Base-by-base conservation (phyloP, 2,888 invertebrate species). In the Gnatocerus cornutus region DNA sequence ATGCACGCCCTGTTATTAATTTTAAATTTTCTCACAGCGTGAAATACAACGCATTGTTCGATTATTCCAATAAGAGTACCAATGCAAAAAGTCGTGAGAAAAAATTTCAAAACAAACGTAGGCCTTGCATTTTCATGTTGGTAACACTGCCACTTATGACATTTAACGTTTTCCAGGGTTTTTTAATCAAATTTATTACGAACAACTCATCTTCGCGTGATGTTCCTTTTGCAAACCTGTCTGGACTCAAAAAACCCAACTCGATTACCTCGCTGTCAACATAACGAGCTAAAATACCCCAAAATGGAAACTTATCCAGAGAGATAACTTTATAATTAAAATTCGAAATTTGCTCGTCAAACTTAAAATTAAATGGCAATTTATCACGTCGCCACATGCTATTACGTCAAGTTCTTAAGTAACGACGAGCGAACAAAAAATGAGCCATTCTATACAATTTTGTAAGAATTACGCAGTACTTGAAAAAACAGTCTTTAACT, bases 1-100 rank as follows among this genome's bases (percentile, higher is more conserved):
- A n/a, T 33, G n/a, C n/a, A 33, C 33, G 33, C 33, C 33, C 33
- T 33, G 33, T 33, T 7, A n/a, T 33, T 33, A 33, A 33, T 33
- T 33, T 33, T 6, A 1, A 33, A 33, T 33, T 33, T 33, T 33
- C 33, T n/a, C 33, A 33, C 33, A 33, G 33, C 9, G 33, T 33
- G 33, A 33, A 21, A 33, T 33, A n/a, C 33, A 33, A 4, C 33
- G 33, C n/a, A n/a, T 33, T 7, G 33, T 7, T 33, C n/a, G 7
- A 33, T 33, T n/a, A n/a, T n/a, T n/a, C n/a, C n/a, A n/a, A n/a
- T n/a, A n/a, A n/a, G 9, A 7, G 33, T 33, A 21, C 21, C 7
- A 33, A 9, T 33, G 33, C 33, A 6, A 33, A 21, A 21, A 21
- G 1, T 21, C 21, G 21, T 21, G 21, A 4, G 21, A 21, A 21